Percentiles rank a stretch among this genome's conserved stretches.
These are phyloP conservation scores for Oxyura jamaicensis DNA, from an alignment of 2,113 vertebrate species.

Conservation along the genomic window DNA sequence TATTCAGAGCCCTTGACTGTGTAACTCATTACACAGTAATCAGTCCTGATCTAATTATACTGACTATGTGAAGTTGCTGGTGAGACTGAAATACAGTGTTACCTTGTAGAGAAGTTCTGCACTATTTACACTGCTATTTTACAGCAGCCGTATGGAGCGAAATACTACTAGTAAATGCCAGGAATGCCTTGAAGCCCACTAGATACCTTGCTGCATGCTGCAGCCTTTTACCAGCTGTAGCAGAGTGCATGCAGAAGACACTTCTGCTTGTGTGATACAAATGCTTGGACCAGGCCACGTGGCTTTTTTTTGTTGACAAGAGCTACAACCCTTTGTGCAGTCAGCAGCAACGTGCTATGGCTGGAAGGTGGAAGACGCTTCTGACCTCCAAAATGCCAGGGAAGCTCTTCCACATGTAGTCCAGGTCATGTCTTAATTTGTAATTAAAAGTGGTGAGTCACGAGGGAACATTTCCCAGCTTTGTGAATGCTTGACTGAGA, in stretches of 20 bases:
- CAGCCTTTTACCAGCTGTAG: not conserved
- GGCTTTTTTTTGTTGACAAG: not conserved
- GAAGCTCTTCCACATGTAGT: not conserved
- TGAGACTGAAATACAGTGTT: not conserved
- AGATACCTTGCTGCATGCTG: not conserved
- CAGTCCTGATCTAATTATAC: not conserved
- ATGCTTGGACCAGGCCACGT: not conserved
- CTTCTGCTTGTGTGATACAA: not conserved
- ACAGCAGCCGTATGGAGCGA: not conserved
- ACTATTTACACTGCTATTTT: not conserved
- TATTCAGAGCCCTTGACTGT: not conserved
- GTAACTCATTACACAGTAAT: not conserved
- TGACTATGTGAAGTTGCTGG: not conserved
- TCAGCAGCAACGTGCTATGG: accelerated
- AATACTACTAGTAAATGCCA: not conserved
- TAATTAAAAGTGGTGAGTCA: not conserved
- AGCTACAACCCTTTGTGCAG: not conserved
- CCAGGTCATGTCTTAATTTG: not conserved
- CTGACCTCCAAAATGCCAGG: not conserved
- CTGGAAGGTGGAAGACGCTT: not conserved
- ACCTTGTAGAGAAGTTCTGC: not conserved
- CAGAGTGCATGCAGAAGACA: not conserved
- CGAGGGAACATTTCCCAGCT: not conserved
- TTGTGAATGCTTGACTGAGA: not conserved
- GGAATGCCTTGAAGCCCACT: not conserved